Percentiles rank a stretch among this genome's conserved stretches.
These are phyloP conservation scores for Ommatoiulus sabulosus DNA, from an alignment of 2,888 invertebrate genomes.

Conservation along the genomic window DNA sequence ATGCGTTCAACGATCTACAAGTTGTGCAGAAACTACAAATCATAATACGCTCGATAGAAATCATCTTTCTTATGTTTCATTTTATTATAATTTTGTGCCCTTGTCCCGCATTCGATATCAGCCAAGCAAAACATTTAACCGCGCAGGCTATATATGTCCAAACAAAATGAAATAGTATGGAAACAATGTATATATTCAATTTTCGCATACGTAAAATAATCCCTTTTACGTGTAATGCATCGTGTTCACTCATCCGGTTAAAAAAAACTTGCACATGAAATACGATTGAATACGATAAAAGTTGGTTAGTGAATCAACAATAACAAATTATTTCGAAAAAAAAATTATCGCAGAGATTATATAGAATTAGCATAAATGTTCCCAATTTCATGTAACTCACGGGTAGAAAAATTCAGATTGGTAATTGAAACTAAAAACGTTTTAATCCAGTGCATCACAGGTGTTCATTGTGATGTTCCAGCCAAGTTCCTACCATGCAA, in stretches of 20 bases:
- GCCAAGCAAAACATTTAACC: not conserved
- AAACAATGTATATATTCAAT: too few relatives aligned
- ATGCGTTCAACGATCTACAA: conserved; percentile 3
- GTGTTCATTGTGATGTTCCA: too few relatives aligned
- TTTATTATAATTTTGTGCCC: not conserved
- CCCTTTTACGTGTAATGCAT: not conserved
- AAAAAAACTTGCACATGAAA: not conserved
- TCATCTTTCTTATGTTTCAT: not conserved
- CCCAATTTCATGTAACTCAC: too few relatives aligned
- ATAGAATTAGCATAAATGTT: too few relatives aligned
- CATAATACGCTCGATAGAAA: not conserved
- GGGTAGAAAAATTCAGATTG: too few relatives aligned
- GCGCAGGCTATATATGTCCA: not conserved
- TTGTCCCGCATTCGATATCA: not conserved
- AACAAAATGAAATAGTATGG: not conserved
- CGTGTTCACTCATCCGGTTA: not conserved
- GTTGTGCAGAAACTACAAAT: not conserved
- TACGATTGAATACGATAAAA: not conserved
- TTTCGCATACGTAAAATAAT: not conserved
- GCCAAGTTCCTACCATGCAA: too few relatives aligned
- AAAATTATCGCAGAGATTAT: too few relatives aligned
- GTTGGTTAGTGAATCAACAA: too few relatives aligned
- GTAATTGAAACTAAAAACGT: too few relatives aligned
- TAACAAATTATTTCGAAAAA: too few relatives aligned
- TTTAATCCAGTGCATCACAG: too few relatives aligned